A percentile compares a stretch with the other conserved stretches of the same genome.
These are phyloP conservation scores for Alethe diademata DNA, from an alignment of 2,113 vertebrate genomes.

Conservation along the genomic window DNA sequence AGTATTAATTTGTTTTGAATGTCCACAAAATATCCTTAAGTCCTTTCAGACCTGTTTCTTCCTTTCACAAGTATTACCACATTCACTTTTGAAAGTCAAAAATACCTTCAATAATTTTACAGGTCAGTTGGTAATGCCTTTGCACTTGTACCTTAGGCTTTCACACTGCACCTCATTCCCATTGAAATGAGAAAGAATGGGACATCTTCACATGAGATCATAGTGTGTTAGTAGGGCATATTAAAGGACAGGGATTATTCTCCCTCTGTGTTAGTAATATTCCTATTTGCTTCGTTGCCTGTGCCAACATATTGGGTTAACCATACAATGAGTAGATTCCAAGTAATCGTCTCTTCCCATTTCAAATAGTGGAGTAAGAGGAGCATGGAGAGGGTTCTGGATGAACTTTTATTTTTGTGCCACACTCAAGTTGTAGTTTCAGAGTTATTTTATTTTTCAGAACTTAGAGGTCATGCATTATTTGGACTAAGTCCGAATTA, in stretches of 20 bases:
- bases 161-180: constrained; percentile 15
- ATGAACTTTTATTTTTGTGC: neutral
- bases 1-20: neutral
- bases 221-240: neutral
- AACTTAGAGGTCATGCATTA: neutral
- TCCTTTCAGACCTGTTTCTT: neutral
- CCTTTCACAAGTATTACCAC: neutral
- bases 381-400: neutral
- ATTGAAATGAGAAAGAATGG: constrained; percentile 9
- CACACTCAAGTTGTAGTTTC: neutral
- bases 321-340: neutral
- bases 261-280: neutral
- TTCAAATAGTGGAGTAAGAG: neutral
- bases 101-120: neutral
- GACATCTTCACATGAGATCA: neutral
- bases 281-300: neutral
- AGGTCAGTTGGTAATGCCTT: constrained; percentile 30
- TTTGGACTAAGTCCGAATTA: neutral
- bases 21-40: neutral
- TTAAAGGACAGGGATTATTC: neutral
- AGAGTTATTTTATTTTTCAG: neutral
- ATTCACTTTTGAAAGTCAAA: neutral
- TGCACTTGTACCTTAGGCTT: neutral
- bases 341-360: neutral
- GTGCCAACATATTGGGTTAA: neutral